A percentile compares a stretch with the other conserved stretches of the same genome.
phyloP scores from a whole-genome alignment of 2,888 invertebrate genomes.

The Hydrotaea cyrtoneurina region DNA sequence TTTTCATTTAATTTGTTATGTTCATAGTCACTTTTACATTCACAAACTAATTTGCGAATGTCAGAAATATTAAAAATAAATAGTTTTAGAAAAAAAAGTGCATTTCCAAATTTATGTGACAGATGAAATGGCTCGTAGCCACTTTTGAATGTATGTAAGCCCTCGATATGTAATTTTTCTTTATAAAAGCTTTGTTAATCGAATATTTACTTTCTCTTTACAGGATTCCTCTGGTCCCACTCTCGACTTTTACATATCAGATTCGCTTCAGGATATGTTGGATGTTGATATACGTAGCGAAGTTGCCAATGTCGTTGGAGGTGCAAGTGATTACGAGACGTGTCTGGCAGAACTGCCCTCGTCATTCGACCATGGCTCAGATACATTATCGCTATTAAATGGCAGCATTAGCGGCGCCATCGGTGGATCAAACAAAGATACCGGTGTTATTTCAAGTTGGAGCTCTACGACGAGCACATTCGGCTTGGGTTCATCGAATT shows the following conservation, averaged over 20 bases:
- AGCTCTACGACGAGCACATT: conserved; percentile 45
- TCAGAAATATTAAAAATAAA: too few relatives aligned
- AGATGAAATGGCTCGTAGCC: too few relatives aligned
- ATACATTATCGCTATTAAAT: conserved; percentile 76
- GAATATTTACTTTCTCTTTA: conserved; percentile 68
- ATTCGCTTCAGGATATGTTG: conserved; percentile 93
- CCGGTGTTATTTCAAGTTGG: conserved; percentile 8
- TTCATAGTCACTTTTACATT: too few relatives aligned
- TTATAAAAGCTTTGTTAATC: too few relatives aligned
- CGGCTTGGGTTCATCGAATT: conserved; percentile 69
- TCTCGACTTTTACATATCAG: conserved; percentile 85
- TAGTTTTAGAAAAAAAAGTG: too few relatives aligned
- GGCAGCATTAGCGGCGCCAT: conserved; percentile 67
- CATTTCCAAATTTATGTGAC: too few relatives aligned
- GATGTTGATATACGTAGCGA: conserved; percentile 94
- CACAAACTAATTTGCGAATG: too few relatives aligned
- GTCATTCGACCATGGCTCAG: conserved; percentile 79
- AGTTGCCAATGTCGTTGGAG: conserved; percentile 89
- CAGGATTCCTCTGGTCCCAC: conserved; percentile 83
- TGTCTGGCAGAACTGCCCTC: conserved; percentile 79
- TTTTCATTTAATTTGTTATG: too few relatives aligned
- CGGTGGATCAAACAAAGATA: conserved; percentile 36
- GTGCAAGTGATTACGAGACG: conserved; percentile 85
- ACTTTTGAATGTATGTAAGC: too few relatives aligned
- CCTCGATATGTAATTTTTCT: too few relatives aligned